A percentile compares a stretch with the other conserved stretches of the same genome.
phyloP scores from a whole-genome alignment of 2,888 invertebrate species.

The Rhodophaea formosa region DNA sequence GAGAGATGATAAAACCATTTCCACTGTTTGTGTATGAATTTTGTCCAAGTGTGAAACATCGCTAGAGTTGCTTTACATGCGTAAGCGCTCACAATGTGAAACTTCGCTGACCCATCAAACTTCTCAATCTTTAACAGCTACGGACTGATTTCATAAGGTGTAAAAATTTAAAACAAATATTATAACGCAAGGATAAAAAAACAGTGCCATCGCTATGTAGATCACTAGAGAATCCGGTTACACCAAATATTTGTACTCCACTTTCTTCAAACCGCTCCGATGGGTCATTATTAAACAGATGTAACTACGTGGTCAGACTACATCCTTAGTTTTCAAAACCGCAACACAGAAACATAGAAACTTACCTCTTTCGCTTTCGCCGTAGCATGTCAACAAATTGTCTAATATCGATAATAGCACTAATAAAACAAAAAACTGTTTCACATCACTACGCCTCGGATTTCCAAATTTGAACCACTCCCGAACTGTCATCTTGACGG shows the following conservation, averaged over 20 bases:
- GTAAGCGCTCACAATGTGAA: too few relatives aligned
- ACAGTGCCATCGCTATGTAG: constrained; percentile 8
- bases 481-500: constrained; percentile 71
- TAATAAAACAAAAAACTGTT: constrained; percentile 55
- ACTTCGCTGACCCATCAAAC: too few relatives aligned
- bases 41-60: too few relatives aligned
- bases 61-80: too few relatives aligned
- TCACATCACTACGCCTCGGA: constrained; percentile 66
- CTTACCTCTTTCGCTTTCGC: constrained; percentile 65
- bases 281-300: constrained; percentile 14
- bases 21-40: too few relatives aligned
- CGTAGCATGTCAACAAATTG: constrained; percentile 53
- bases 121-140: too few relatives aligned
- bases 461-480: constrained; percentile 62
- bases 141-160: background rate
- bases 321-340: constrained; percentile 1
- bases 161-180: background rate
- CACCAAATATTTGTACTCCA: constrained; percentile 18
- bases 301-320: constrained; percentile 9
- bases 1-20: too few relatives aligned
- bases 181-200: background rate
- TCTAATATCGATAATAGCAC: constrained; percentile 64
- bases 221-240: constrained; percentile 15
- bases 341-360: constrained; percentile 13
- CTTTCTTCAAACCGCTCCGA: constrained; percentile 13